These are phyloP conservation scores for Cydia strobilella DNA, from an alignment of 1,140 invertebrate genomes.

Conservation along the genomic window DNA sequence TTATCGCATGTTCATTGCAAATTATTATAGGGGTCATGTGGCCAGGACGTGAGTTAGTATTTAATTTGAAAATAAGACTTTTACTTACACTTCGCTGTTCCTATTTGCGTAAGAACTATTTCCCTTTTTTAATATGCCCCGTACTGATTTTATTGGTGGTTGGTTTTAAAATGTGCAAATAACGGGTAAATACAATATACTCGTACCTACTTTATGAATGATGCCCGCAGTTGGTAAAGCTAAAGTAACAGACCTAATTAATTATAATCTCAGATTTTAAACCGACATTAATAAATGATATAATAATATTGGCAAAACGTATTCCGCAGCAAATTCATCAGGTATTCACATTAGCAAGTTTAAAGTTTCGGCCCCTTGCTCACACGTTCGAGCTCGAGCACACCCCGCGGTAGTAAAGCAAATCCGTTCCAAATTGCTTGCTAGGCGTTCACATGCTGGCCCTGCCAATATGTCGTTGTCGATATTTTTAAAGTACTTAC, in stretches of 20 bases:
- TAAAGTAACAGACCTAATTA: too few relatives aligned
- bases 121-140: too few relatives aligned
- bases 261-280: too few relatives aligned
- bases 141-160: too few relatives aligned
- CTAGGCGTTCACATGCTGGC: constrained; percentile 51
- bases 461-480: constrained; percentile 55
- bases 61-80: neutral
- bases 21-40: neutral
- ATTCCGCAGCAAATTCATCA: neutral
- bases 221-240: too few relatives aligned
- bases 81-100: too few relatives aligned
- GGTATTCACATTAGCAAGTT: constrained; percentile 33
- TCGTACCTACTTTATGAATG: too few relatives aligned
- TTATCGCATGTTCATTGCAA: neutral
- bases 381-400: constrained; percentile 47
- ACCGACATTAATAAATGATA: too few relatives aligned
- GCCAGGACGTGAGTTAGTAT: neutral
- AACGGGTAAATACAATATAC: too few relatives aligned
- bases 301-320: neutral
- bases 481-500: constrained; percentile 73
- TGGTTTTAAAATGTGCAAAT: too few relatives aligned
- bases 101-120: too few relatives aligned
- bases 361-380: constrained; percentile 49
- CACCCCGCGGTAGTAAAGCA: constrained; percentile 62
- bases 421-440: constrained; percentile 75